A percentile compares a stretch with the other conserved stretches of the same genome.
These are phyloP conservation scores for Aldabrachelys gigantea DNA, from an alignment of 2,113 vertebrate genomes.

Conservation along the genomic window DNA sequence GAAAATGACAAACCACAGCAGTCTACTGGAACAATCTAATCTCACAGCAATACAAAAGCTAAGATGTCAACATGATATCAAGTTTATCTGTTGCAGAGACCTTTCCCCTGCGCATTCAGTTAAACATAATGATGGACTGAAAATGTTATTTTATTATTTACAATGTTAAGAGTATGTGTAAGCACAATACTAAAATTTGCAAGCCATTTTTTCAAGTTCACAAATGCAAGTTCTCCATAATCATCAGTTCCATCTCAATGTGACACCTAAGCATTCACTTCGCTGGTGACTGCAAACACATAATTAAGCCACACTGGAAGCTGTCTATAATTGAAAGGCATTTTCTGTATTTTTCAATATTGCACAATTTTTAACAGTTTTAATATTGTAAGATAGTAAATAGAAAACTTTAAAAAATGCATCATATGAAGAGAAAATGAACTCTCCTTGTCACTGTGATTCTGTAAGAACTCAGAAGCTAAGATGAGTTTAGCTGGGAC, in stretches of 20 bases:
- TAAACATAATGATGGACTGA: background rate
- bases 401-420: background rate
- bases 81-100: background rate
- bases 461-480: background rate
- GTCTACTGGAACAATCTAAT: background rate
- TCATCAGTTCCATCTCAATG: background rate
- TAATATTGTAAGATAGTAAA: background rate
- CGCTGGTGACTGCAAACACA: background rate
- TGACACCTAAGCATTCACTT: background rate
- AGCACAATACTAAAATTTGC: background rate
- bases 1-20: background rate
- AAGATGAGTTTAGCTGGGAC: background rate
- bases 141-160: background rate
- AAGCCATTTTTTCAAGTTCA: background rate
- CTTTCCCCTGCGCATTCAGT: background rate
- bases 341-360: background rate
- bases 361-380: background rate
- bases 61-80: background rate
- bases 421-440: background rate
- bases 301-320: rapidly evolving
- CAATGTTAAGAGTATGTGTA: background rate
- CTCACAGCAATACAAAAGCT: background rate
- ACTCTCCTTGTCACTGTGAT: background rate
- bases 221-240: background rate
- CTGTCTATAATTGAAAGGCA: background rate